Conservation (phyloP, 2,888 invertebrate genomes). For the Tetropium fuscum region DNA sequence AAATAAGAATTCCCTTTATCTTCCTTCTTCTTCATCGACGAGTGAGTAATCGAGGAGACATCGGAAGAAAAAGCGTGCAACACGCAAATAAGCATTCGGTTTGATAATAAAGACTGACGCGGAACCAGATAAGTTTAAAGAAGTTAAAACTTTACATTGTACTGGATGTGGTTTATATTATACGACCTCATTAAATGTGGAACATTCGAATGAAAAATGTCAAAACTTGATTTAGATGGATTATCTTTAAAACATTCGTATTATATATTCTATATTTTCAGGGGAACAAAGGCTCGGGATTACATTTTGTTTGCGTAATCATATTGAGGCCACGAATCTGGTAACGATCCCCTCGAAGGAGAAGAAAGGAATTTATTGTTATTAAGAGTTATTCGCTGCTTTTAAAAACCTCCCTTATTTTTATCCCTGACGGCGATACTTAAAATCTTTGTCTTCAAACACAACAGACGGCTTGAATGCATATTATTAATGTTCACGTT, state of each 20-base stretch:
- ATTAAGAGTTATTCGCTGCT: conserved; percentile 15
- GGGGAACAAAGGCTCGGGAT: background rate
- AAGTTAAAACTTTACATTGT: conserved; percentile 3
- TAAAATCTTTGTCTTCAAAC: background rate
- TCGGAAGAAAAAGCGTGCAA: no score
- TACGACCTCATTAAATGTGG: background rate
- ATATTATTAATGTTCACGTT: no score
- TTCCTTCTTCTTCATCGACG: no score
- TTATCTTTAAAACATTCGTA: conserved; percentile 1
- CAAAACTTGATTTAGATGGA: conserved; percentile 17
- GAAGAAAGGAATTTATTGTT: conserved; percentile 17
- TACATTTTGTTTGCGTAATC: conserved; percentile 18
- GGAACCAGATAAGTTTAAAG: conserved; percentile 6
- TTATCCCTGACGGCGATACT: background rate
- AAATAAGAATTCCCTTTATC: no score
- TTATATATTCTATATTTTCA: background rate
- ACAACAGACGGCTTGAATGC: background rate
- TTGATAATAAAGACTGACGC: conserved; percentile 11
- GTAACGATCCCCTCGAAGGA: conserved; percentile 10
- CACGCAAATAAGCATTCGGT: no score
- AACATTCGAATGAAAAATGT: conserved; percentile 11
- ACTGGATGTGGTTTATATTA: background rate
- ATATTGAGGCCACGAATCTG: conserved; percentile 2
- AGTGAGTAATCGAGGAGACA: no score
- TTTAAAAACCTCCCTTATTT: conserved; percentile 6